Conservation (phyloP, 2,797 vertebrate genomes). For the Sebastes matsubarae region DNA sequence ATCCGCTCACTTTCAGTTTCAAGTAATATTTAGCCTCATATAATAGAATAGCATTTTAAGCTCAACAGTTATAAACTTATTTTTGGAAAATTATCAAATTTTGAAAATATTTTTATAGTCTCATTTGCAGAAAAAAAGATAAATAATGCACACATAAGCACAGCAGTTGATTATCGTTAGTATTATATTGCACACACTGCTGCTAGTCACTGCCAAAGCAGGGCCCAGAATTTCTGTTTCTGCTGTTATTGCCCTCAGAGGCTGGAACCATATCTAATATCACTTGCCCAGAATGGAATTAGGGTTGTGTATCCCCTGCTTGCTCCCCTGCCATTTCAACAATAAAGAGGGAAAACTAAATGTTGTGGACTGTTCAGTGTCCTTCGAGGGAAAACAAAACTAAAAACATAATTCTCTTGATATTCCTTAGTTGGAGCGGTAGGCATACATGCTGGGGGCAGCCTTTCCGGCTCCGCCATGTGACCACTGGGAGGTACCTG, state of each 20-base stretch:
- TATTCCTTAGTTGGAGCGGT: slow-evolving; percentile 89
- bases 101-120: not conserved
- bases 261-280: not conserved
- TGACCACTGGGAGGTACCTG: slow-evolving; percentile 93
- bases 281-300: not conserved
- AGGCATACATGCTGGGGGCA: slow-evolving; percentile 93
- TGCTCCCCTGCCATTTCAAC: not conserved
- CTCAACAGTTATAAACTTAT: not conserved
- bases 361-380: not conserved
- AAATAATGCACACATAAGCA: not conserved
- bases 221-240: not conserved
- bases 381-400: not conserved
- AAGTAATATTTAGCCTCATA: not conserved
- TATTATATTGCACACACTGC: not conserved
- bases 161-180: not conserved
- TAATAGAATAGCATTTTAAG: not conserved
- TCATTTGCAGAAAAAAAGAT: not conserved
- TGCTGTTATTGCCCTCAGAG: not conserved
- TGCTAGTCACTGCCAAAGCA: not conserved
- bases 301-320: not conserved
- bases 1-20: not conserved
- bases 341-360: not conserved
- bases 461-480: slow-evolving; percentile 90
- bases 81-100: not conserved
- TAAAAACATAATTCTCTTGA: not conserved